These are phyloP conservation scores for Syritta pipiens DNA, from an alignment of 2,888 invertebrate species.

Conservation along the genomic window DNA sequence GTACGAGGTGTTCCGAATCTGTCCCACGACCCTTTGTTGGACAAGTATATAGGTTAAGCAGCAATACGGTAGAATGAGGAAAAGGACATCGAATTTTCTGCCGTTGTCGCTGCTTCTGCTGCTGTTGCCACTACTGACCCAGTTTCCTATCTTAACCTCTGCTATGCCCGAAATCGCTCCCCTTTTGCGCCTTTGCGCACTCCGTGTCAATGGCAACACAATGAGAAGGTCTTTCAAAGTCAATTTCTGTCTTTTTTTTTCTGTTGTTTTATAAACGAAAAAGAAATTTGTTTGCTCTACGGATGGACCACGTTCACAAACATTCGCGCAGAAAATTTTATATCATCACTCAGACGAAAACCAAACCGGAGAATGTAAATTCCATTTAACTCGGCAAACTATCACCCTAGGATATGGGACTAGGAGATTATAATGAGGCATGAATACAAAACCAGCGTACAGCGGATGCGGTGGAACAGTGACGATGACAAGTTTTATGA, in stretches of 20 bases:
- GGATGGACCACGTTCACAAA: slow-evolving; percentile 25
- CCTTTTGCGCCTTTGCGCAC: slow-evolving; percentile 42
- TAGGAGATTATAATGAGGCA: slow-evolving; percentile 37
- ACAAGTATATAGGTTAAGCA: slow-evolving; percentile 35
- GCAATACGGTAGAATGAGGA: slow-evolving; percentile 29
- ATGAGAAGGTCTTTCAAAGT: slow-evolving; percentile 61
- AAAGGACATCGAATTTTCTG: slow-evolving; percentile 43
- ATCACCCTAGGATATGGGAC: slow-evolving; percentile 38
- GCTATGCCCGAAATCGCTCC: slow-evolving; percentile 26
- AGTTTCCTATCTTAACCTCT: slow-evolving; percentile 56
- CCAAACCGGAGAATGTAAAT: slow-evolving; percentile 29
- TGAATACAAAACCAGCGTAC: slow-evolving; percentile 21
- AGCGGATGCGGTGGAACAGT: slow-evolving; percentile 35
- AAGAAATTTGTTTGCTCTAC: slow-evolving; percentile 20
- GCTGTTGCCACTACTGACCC: slow-evolving; percentile 51
- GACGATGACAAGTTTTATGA: slow-evolving; percentile 29
- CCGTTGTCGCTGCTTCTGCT: slow-evolving; percentile 5
- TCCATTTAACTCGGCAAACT: slow-evolving; percentile 33
- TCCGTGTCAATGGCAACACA: slow-evolving; percentile 67
- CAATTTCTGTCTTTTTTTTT: no score
- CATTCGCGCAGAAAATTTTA: slow-evolving; percentile 23
- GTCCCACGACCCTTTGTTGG: slow-evolving; percentile 5
- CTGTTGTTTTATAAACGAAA: no score
- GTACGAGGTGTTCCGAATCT: background rate
- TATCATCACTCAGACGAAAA: slow-evolving; percentile 28